These are phyloP conservation scores for Limosa lapponica DNA, from an alignment of 2,797 vertebrate genomes.

Conservation along the genomic window DNA sequence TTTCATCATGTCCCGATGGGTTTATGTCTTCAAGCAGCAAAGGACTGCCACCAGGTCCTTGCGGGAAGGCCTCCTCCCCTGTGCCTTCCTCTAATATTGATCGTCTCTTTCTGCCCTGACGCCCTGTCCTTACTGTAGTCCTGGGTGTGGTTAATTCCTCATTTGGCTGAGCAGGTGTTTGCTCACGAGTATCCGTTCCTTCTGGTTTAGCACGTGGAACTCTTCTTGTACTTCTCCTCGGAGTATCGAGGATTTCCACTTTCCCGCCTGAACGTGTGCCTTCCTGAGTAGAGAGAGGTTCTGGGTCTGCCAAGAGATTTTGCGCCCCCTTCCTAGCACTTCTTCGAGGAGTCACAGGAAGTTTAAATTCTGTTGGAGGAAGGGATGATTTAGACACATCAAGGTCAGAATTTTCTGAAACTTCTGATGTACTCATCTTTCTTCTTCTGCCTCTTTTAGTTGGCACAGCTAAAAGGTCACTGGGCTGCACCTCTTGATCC, in stretches of 20 bases:
- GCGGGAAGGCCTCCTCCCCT: neutral
- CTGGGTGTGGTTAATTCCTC: neutral
- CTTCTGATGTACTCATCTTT: neutral
- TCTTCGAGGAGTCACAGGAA: conserved; percentile 58
- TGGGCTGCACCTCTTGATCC: conserved; percentile 37
- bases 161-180: neutral
- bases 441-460: conserved; percentile 76
- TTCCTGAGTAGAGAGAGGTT: neutral
- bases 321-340: conserved; percentile 59
- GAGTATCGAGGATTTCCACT: conserved; percentile 1
- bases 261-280: neutral
- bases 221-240: conserved; percentile 58
- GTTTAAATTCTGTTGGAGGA: conserved; percentile 30
- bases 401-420: conserved; percentile 33
- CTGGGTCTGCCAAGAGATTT: neutral
- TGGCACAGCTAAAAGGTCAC: conserved; percentile 33
- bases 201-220: neutral
- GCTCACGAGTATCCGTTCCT: neutral
- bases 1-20: neutral
- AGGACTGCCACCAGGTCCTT: neutral
- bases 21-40: neutral
- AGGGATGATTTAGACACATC: neutral
- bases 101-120: conserved; percentile 39
- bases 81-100: neutral
- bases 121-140: conserved; percentile 11